Base-by-base conservation (phyloP, 1,140 invertebrate species). In the Venustaconcha ellipsiformis region DNA sequence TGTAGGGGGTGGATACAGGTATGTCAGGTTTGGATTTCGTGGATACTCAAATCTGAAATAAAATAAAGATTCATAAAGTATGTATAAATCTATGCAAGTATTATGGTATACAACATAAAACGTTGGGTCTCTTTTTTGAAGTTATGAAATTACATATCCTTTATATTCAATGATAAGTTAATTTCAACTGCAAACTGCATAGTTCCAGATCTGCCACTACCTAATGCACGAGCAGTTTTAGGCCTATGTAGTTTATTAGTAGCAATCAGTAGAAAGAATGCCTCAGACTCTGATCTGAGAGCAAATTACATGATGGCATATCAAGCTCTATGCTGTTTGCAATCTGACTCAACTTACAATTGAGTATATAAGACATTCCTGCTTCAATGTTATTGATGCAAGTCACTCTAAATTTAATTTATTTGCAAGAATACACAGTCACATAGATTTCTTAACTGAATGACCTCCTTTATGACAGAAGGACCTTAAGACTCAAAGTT, bases 1-100 rank as follows among this genome's bases (percentile, higher is more conserved):
- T 66, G 93, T 95, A 20, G 95, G 93, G 68, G 93, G 92, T 18
- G 95, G 95, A 74, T 92, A 92, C 55, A 86, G 72, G 77, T 92
- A 92, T 48, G 83, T 79, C 17, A 91, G 73, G 11, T 83, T 83
- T 17, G 89, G 89, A 70, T 88, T 88, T 55, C 85, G 73, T 17
- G 88, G 85, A 78, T 91, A 90, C 14, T 88, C 83, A 20, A 91
- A 59, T 4, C 84, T 83, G 65, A 48, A 77, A 75, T 60, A 74
- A 74, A 66, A 30, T 30, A 76, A 20, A 26, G 20, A 58, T 37
- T 20, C 6, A 66, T 66, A 18, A 59, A 14, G 14, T n/a, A 30
- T 37, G 15, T n/a, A 37, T 57, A 6, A 74, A 48, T 11, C 14
- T n/a, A 12, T 17, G 13, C 23, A 57, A 18, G 14, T 59, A 57